Percentiles rank a stretch among this genome's conserved stretches.
Evolutionary conservation across 2,113 vertebrate species (phyloP).

Genomic region (Eulemur rufifrons): DNA sequence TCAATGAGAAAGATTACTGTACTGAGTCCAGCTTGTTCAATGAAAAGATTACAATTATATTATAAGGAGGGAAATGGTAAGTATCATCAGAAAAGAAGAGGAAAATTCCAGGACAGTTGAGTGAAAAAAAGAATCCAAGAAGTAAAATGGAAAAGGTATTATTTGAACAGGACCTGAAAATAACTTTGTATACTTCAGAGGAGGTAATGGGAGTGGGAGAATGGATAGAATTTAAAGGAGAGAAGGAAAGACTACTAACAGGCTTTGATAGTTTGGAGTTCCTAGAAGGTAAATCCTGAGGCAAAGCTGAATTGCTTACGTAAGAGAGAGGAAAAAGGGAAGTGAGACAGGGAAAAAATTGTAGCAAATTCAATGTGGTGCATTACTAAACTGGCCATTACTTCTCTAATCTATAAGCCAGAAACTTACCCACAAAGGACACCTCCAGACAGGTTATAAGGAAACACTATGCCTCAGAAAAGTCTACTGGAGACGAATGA

Average conservation of each 20-base stretch:
- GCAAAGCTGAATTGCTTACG: background rate
- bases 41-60: background rate
- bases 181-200: background rate
- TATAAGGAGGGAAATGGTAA: background rate
- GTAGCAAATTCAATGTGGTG: background rate
- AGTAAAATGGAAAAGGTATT: constrained; percentile 11
- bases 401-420: background rate
- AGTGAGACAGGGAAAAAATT: background rate
- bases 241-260: background rate
- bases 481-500: background rate
- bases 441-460: background rate
- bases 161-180: background rate
- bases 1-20: background rate
- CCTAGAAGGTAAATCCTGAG: background rate
- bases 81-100: background rate
- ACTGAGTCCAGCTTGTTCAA: background rate
- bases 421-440: background rate
- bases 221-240: background rate
- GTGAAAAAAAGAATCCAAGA: background rate
- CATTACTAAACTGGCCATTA: background rate
- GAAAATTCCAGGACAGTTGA: background rate
- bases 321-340: background rate
- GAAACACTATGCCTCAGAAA: background rate
- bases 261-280: background rate
- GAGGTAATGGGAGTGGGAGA: background rate